Evolutionary conservation across 2,113 vertebrate species (phyloP).

Genomic region (Sylvia atricapilla): DNA sequence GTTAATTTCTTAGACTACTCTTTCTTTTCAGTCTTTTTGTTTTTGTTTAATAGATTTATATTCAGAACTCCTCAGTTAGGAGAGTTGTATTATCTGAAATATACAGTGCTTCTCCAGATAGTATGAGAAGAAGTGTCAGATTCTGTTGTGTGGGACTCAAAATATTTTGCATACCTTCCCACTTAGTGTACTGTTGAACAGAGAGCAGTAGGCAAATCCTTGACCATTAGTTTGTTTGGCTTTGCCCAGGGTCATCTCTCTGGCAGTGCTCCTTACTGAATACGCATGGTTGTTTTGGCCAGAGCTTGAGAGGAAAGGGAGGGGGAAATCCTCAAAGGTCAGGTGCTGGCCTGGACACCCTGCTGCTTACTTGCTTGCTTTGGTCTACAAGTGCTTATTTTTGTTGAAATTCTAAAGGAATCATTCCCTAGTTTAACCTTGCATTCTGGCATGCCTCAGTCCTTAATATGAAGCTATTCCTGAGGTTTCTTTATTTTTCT

Average conservation of each 20-base stretch:
- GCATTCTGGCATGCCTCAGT: background rate
- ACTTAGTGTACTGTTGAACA: background rate
- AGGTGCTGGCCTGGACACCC: background rate
- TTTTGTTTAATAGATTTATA: background rate
- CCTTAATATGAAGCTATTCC: background rate
- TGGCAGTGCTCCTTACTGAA: background rate
- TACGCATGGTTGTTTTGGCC: background rate
- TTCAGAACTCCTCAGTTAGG: background rate
- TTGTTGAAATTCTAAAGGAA: background rate
- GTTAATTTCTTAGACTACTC: background rate
- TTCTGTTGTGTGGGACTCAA: background rate
- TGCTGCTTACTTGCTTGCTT: background rate
- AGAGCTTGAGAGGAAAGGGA: background rate
- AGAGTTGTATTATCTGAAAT: background rate
- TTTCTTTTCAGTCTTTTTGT: background rate
- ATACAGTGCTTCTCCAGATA: background rate
- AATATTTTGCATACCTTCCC: background rate
- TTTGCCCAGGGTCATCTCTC: background rate
- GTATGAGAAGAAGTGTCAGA: background rate
- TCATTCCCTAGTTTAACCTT: background rate
- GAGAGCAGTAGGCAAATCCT: background rate
- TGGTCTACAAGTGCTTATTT: background rate
- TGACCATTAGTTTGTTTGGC: background rate
- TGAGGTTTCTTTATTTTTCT: background rate
- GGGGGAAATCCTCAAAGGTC: background rate